Conservation (phyloP, 1,140 invertebrate species). For the Teleopsis dalmanni region DNA sequence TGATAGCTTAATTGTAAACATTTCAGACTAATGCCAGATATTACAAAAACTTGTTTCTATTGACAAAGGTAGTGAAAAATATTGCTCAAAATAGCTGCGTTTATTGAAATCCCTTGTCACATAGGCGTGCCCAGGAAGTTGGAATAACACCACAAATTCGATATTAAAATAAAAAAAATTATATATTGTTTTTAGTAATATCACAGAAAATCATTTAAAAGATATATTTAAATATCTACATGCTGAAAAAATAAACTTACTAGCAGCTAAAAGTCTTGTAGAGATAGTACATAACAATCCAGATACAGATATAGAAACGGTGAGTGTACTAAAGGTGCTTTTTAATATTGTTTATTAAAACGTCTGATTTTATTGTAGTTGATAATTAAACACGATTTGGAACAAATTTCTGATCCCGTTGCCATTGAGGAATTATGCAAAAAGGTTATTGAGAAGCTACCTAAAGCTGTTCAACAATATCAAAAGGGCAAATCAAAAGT, state of each 20-base stretch:
- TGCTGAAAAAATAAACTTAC: slow-evolving; percentile 54
- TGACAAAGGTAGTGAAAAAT: too few relatives aligned
- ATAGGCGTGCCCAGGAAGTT: too few relatives aligned
- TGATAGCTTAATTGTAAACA: too few relatives aligned
- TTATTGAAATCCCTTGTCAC: too few relatives aligned
- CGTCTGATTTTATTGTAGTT: slow-evolving; percentile 47
- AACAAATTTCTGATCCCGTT: slow-evolving; percentile 54
- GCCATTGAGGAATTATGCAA: slow-evolving; percentile 56
- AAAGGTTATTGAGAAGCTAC: slow-evolving; percentile 57
- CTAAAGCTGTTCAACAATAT: slow-evolving; percentile 58
- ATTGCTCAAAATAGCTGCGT: too few relatives aligned
- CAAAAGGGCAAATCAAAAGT: slow-evolving; percentile 63
- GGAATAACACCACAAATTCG: too few relatives aligned
- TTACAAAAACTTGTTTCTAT: too few relatives aligned
- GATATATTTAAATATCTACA: slow-evolving; percentile 56
- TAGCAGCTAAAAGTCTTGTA: slow-evolving; percentile 41
- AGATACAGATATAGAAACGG: slow-evolving; percentile 44
- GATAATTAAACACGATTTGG: slow-evolving; percentile 55
- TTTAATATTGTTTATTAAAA: neutral
- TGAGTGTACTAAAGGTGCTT: slow-evolving; percentile 7
- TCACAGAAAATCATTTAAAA: slow-evolving; percentile 47
- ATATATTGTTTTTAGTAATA: slow-evolving; percentile 15
- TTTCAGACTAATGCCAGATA: too few relatives aligned
- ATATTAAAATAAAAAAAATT: neutral
- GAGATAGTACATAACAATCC: slow-evolving; percentile 43